Evolutionary conservation across 2,888 invertebrate species (phyloP), one percentile per base, ranked within the genome.

Genomic region (Fragum fragum): DNA sequence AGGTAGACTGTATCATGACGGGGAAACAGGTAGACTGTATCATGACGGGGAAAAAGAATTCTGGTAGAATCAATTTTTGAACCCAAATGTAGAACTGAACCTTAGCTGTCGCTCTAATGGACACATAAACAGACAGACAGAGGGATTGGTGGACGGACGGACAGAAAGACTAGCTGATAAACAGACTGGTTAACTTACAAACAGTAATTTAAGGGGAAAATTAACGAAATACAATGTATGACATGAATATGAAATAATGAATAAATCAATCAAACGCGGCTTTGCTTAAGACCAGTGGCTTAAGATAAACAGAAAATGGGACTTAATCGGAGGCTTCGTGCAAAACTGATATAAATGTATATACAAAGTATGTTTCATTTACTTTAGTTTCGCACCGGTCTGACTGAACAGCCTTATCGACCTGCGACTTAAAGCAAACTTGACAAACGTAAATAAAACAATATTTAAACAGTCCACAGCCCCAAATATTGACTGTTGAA

Each of bases 401-500:
- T 21, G 2, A 14, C 21, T n/a, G 3, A 57, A 26, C 7, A 21
- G 14, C 57, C 57, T 57, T 57, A 57, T 57, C 47, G 47, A 47
- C 47, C n/a, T 47, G 47, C 47, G 47, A 47, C 47, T 47, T 47
- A 47, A 36, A 16, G 47, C 47, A 9, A n/a, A 5, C 7, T n/a
- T n/a, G 47, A 47, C 47, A 57, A 57, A 57, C 7, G 21, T n/a
- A 21, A 57, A 57, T 57, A 57, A 57, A 21, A 23, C 26, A 57
- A 26, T 57, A 57, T 26, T 57, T 57, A 57, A 11, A 23, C 23
- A 57, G 57, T 3, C 57, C 26, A 26, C 23, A 26, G 57, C 21
- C 14, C 47, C 47, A 47, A 47, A 57, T 57, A 57, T 57, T 57
- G 21, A 57, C 26, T 11, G 57, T 57, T 21, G 11, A 57, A 57